Percentiles rank a stretch among this genome's conserved stretches.
Conservation (phyloP, 2,797 vertebrate genomes). For the Protosalanx chinensis region DNA sequence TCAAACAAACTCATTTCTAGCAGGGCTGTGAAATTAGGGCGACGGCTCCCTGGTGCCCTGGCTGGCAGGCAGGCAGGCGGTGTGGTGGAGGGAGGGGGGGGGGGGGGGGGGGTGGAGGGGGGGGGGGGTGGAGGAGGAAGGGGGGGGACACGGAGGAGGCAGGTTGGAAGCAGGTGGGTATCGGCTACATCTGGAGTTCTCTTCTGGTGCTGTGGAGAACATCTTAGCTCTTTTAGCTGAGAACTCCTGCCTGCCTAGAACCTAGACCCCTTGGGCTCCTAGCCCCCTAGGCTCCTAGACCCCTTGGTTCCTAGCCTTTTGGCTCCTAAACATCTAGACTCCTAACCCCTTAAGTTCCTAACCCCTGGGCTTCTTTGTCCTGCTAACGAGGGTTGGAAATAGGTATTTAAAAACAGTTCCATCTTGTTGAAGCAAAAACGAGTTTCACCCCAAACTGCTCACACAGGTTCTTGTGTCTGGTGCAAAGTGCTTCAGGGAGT, state of each 20-base stretch:
- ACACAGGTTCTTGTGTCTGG: background rate
- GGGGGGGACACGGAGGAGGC: background rate
- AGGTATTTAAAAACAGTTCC: background rate
- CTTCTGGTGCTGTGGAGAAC: background rate
- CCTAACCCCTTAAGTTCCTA: no score
- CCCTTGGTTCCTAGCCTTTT: no score
- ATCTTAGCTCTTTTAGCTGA: background rate
- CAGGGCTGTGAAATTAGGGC: constrained; percentile 9
- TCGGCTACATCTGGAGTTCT: background rate
- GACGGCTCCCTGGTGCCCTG: background rate
- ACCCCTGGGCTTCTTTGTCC: no score
- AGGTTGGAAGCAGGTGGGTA: background rate
- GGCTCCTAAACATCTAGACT: no score
- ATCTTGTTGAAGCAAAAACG: background rate
- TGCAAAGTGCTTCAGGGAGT: background rate
- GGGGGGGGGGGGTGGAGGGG: background rate
- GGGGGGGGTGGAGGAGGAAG: background rate
- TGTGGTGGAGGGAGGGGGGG: background rate
- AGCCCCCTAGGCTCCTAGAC: background rate
- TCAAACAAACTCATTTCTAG: constrained; percentile 7
- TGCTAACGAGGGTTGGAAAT: background rate
- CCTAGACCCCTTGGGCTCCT: no score
- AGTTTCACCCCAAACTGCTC: background rate
- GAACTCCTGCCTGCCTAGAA: no score
- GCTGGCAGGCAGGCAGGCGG: background rate